Conservation (phyloP, 37 sponge, comb jelly and placozoan genomes). For the Oopsacas minuta region DNA sequence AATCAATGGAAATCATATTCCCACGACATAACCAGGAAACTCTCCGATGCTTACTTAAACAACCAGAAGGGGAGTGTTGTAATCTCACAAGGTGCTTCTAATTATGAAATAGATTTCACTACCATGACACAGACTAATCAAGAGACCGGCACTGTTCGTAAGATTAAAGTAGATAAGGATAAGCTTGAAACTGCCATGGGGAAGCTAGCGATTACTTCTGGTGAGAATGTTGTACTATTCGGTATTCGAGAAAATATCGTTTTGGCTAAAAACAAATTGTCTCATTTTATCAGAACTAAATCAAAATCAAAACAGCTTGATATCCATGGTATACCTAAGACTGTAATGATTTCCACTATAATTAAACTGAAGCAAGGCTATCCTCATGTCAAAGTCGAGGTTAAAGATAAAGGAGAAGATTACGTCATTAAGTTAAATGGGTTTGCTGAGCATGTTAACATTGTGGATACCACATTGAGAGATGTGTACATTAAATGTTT, state of each 20-base stretch:
- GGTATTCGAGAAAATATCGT: not conserved
- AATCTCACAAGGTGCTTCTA: not conserved
- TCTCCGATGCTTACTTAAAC: slow-evolving; percentile 16
- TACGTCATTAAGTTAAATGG: not conserved
- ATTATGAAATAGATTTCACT: slow-evolving; percentile 31
- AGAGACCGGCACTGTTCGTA: slow-evolving; percentile 11
- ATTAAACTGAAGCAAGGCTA: not conserved
- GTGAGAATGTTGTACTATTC: not conserved
- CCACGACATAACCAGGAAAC: not conserved
- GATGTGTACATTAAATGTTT: not conserved
- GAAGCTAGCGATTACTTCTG: not conserved
- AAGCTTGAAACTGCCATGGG: not conserved
- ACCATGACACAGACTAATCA: slow-evolving; percentile 52
- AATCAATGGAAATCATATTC: slow-evolving; percentile 25
- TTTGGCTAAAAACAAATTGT: not conserved
- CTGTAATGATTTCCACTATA: not conserved
- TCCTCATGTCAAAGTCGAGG: not conserved
- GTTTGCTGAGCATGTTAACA: not conserved
- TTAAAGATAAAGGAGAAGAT: not conserved
- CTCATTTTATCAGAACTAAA: not conserved
- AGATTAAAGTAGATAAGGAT: not conserved
- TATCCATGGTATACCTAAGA: not conserved
- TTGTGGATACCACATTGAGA: not conserved
- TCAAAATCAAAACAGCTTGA: not conserved
- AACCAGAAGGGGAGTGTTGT: slow-evolving; percentile 17